These are phyloP conservation scores for Stercorarius parasiticus DNA, from an alignment of 2,113 vertebrate species.

Conservation along the genomic window DNA sequence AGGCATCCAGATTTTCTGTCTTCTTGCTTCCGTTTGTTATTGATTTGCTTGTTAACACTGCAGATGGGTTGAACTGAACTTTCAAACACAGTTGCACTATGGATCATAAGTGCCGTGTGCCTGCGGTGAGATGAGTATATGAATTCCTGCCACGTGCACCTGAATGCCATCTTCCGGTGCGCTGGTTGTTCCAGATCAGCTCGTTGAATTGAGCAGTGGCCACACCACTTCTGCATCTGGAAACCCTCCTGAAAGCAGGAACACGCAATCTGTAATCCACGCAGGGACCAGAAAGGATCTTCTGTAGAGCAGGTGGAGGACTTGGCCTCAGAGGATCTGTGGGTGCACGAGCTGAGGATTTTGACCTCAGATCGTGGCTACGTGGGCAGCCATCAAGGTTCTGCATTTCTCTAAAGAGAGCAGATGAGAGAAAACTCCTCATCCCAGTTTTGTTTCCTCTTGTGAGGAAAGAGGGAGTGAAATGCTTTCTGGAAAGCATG, in stretches of 20 bases:
- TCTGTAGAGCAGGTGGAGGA: not conserved
- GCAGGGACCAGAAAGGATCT: accelerated
- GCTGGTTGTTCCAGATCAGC: not conserved
- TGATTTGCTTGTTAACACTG: not conserved
- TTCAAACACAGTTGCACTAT: not conserved
- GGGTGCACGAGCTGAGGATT: not conserved
- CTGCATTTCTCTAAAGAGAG: accelerated
- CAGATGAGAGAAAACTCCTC: not conserved
- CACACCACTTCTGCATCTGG: not conserved
- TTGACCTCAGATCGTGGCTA: not conserved
- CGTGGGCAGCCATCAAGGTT: not conserved
- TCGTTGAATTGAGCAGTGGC: not conserved
- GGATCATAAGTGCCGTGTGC: accelerated
- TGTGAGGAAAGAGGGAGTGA: not conserved
- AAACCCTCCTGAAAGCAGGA: not conserved
- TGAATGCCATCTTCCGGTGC: accelerated
- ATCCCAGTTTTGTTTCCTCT: not conserved
- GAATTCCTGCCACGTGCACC: accelerated
- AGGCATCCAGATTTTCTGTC: not conserved
- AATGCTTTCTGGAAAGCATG: not conserved
- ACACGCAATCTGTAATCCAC: accelerated
- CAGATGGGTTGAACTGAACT: not conserved
- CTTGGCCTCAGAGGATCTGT: not conserved
- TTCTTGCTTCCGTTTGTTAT: not conserved
- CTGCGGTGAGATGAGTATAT: accelerated